Base-by-base conservation (phyloP, 2,797 vertebrate species). In the Valencia hispanica region DNA sequence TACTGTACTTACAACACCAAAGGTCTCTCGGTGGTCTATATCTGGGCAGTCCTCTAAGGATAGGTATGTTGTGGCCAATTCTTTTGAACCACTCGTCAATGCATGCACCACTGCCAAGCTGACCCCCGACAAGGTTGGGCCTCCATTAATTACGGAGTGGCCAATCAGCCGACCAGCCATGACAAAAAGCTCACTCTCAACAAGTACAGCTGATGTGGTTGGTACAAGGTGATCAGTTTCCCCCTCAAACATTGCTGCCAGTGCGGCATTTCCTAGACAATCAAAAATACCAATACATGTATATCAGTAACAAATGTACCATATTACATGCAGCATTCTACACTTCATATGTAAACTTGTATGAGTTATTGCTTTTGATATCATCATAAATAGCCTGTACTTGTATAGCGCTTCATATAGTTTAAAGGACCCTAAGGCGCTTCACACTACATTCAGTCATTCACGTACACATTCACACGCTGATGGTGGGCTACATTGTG, bases 121-220 rank as follows among this genome's bases (percentile, higher is more conserved):
- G 69, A 70, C 1, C 3, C 69, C 69, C 1, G 32, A 51, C 32
- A 70, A 51, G 32, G 69, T 36, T 70, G 69, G 47, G 4, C 69
- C 69, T 70, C 69, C 69, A 51, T 51, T 70, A 25, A 53, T 70
- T 51, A 70, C 4, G 4, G 47, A 70, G 48, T 51, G 47, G 47
- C 69, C 69, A 70, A 70, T 70, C 47, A 70, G 69, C 69, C 69
- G 69, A 70, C 47, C 68, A 70, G 68, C 45, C 45, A 70, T 70
- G 15, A 34, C 45, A 22, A 70, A 70, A 4, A 51, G 69, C 69
- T 70, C 69, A 20, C 69, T 70, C 27, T 70, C 32, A 70, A 32
- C 47, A 36, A 70, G 69, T 30, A 70, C 69, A 11, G 47, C 69
- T 51, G 69, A 51, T 34, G 69, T 70, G 11, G 47, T 36, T 70